These are phyloP conservation scores for Botia almorhae DNA, from an alignment of 2,797 vertebrate genomes.

Conservation along the genomic window DNA sequence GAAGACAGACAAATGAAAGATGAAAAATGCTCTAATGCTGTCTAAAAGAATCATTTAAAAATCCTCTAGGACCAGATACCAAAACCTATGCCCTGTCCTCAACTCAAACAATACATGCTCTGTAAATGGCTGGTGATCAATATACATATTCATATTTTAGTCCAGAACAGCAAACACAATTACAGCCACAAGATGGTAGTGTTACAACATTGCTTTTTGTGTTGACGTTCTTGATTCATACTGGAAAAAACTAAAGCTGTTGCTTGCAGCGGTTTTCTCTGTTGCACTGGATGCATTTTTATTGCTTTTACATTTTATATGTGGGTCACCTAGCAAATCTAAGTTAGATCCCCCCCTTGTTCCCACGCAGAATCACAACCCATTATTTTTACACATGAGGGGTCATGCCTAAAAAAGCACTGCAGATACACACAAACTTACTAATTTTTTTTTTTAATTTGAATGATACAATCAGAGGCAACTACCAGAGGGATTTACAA, in stretches of 20 bases:
- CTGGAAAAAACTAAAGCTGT: neutral
- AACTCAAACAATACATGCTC: neutral
- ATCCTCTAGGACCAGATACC: neutral
- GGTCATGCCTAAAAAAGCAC: conserved; percentile 47
- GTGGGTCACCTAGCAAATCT: conserved; percentile 72
- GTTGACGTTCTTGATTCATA: neutral
- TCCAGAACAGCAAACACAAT: neutral
- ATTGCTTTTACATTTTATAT: conserved; percentile 69
- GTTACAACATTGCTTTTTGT: conserved; percentile 53
- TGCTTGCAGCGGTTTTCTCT: conserved; percentile 29
- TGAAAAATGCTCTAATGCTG: neutral
- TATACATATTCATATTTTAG: neutral
- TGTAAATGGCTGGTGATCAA: neutral
- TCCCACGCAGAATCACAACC: conserved; percentile 64
- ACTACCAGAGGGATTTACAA: conserved; percentile 37
- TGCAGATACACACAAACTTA: neutral
- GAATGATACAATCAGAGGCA: neutral
- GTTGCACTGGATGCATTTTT: conserved; percentile 54
- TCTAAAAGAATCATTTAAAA: neutral
- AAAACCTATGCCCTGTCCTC: neutral
- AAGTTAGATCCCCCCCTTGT: conserved; percentile 58
- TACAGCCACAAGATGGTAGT: conserved; percentile 71
- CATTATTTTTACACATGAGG: conserved; percentile 69
- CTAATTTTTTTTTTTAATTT: neutral
- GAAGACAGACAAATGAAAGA: neutral